Base-by-base conservation (phyloP, 1,140 invertebrate species). In the Hypothenemus hampei region DNA sequence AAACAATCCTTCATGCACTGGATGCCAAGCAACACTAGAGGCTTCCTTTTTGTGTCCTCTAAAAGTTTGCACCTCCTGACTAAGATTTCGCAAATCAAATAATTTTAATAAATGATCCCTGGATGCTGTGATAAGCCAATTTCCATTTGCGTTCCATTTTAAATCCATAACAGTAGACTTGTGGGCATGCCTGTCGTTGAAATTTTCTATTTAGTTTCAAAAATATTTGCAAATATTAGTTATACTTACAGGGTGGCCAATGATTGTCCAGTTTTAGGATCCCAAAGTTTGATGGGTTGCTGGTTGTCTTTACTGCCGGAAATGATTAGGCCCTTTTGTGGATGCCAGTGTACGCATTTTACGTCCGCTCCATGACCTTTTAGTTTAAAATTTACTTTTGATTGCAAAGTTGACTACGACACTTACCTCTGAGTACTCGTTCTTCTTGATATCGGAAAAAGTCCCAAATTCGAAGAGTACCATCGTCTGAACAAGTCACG, bases 291-390 rank as follows among this genome's bases (percentile, higher is more conserved):
- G 10, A 99, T 91, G 7, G 97, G 97, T 68, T 99, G 97, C 69
- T 99, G 97, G 72, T 96, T 98, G 72, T 99, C 97, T 77, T 99
- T 98, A 72, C 94, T 98, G 0, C 97, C 97, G 11, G 96, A 98
- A 16, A 97, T 91, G 62, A 99, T 84, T 43, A 99, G 79, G 60
- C 89, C 86, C 75, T 98, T 98, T 59, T 93, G 89, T 4, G 97
- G 97, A 80, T 99, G 97, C 97, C 97, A 99, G 72, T 98, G 94
- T 4, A 98, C 93, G 75, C 95, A 98, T 73, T 98, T 98, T 0
- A 99, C 97, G 81, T 99, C 97, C 15, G 97, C 93, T 62, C 97
- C 97, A 73, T 99, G 97, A 62, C 97, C 91, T 89, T 75, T 39
- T 67, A 71, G 1, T 29, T 29, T 5, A 29, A 29, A 29, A 29